These are phyloP conservation scores for Parotia lawesii DNA, from an alignment of 2,113 vertebrate species.

Conservation along the genomic window DNA sequence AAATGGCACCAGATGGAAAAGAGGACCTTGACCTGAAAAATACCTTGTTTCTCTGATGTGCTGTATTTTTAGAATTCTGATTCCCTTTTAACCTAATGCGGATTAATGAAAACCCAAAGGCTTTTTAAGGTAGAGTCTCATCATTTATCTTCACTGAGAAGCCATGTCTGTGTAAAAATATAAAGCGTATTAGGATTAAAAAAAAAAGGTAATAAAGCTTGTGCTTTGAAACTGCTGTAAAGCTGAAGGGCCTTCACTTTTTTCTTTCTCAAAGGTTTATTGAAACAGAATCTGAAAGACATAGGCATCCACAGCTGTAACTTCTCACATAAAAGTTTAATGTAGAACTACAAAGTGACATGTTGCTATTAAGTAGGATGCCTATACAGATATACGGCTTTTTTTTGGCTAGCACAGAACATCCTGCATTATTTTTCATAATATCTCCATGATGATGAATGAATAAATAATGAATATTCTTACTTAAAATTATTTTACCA, in stretches of 20 bases:
- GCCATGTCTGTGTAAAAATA: constrained; percentile 35
- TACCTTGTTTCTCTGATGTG: constrained; percentile 55
- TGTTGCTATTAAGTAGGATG: constrained; percentile 6
- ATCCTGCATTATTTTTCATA: constrained; percentile 9
- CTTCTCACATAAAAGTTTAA: constrained; percentile 49
- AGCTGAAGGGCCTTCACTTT: constrained; percentile 32
- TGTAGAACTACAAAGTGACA: constrained; percentile 33
- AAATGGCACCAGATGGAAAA: constrained; percentile 52
- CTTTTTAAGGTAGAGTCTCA: constrained; percentile 51
- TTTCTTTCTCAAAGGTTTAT: constrained; percentile 48
- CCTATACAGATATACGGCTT: background rate
- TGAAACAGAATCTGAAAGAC: constrained; percentile 40
- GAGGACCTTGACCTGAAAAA: constrained; percentile 53
- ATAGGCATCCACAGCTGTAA: constrained; percentile 45
- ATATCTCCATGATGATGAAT: background rate
- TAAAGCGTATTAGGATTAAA: background rate
- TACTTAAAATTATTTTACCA: background rate
- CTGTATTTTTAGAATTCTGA: constrained; percentile 57
- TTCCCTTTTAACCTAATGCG: constrained; percentile 58
- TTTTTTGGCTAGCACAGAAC: background rate
- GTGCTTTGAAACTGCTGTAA: constrained; percentile 59
- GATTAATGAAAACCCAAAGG: constrained; percentile 59
- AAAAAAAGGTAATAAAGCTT: constrained; percentile 52
- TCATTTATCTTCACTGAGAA: constrained; percentile 58
- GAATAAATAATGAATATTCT: background rate